Evolutionary conservation across 2,888 invertebrate species (phyloP).

Genomic region (Stomorhina lunata): DNA sequence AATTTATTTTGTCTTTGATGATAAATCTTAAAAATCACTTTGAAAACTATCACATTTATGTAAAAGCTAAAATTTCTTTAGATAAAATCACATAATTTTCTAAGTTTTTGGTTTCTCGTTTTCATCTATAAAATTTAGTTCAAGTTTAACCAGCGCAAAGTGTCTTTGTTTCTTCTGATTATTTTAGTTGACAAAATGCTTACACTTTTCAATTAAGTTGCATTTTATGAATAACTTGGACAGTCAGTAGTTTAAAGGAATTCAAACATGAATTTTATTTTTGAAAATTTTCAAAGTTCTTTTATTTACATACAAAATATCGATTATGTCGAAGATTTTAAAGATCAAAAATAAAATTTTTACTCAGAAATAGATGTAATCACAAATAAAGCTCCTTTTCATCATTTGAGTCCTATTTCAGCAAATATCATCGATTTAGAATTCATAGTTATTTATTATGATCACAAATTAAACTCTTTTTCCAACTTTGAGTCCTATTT

Average conservation of each 20-base stretch:
- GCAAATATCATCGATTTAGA: too few species aligned
- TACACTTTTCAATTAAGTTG: conserved; percentile 51
- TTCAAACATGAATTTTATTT: too few species aligned
- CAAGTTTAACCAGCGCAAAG: conserved; percentile 1
- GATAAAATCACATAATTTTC: conserved; percentile 7
- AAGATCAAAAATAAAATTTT: too few species aligned
- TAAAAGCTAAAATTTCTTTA: background rate
- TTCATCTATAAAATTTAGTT: background rate
- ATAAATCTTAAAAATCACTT: conserved; percentile 31
- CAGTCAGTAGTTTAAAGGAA: conserved; percentile 8
- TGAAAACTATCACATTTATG: conserved; percentile 18
- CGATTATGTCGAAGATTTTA: too few species aligned
- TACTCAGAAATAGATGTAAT: too few species aligned
- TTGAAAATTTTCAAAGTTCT: too few species aligned
- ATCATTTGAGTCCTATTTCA: too few species aligned
- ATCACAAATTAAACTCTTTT: too few species aligned
- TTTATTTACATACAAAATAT: too few species aligned
- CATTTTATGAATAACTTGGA: background rate
- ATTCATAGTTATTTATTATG: too few species aligned
- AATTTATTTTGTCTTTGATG: conserved; percentile 30
- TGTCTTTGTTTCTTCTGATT: background rate
- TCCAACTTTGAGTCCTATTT: too few species aligned
- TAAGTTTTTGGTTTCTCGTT: conserved; percentile 10
- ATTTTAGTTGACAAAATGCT: conserved; percentile 42
- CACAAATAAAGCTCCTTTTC: too few species aligned